Conservation (phyloP, 2,797 vertebrate genomes). For the Danio kyathit region DNA sequence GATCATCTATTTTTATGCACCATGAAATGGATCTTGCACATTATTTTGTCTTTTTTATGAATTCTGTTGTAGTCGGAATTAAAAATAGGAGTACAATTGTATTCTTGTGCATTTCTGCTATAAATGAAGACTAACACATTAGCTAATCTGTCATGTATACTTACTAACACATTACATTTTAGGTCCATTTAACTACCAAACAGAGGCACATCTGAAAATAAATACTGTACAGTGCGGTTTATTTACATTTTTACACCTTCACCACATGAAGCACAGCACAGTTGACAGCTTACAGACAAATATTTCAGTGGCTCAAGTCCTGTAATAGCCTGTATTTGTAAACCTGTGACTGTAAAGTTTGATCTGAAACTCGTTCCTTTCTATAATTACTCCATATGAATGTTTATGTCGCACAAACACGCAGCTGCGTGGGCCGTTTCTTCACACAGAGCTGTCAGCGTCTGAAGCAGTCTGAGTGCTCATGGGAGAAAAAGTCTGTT, state of each 20-base stretch:
- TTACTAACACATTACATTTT: no score
- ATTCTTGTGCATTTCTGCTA: no score
- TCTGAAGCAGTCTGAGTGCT: constrained; percentile 13
- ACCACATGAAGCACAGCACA: background rate
- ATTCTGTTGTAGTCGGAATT: no score
- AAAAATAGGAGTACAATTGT: no score
- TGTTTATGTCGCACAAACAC: background rate
- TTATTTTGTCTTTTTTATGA: background rate
- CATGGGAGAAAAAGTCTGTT: constrained; percentile 2
- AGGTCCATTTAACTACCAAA: background rate
- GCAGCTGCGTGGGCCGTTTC: constrained; percentile 2
- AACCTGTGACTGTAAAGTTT: background rate
- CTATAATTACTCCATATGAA: constrained; percentile 15
- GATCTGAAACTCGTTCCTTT: background rate
- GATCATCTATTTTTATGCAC: no score
- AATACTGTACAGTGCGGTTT: background rate
- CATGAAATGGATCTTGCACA: background rate
- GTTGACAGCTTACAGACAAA: background rate
- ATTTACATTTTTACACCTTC: background rate
- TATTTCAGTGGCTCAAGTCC: background rate
- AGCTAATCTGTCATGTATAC: no score
- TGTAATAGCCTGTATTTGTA: background rate
- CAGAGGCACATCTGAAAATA: background rate
- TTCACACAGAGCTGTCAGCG: constrained; percentile 18
- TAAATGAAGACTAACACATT: no score